A percentile compares a stretch with the other conserved stretches of the same genome.
These are phyloP conservation scores for Ephydatia muelleri DNA, from an alignment of 37 sponge, comb jelly and placozoan species.

Conservation along the genomic window DNA sequence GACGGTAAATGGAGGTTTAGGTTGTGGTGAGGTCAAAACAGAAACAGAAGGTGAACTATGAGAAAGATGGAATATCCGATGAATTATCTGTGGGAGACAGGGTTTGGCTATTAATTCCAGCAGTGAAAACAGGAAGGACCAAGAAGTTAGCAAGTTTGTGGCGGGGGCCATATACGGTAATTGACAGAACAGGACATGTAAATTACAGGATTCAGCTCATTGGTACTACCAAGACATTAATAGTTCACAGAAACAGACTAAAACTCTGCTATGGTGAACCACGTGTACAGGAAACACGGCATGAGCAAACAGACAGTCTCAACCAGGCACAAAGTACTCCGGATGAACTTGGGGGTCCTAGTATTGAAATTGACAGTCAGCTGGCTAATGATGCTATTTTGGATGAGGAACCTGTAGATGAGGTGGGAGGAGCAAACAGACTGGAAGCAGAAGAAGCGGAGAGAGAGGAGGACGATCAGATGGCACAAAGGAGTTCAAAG, in stretches of 20 bases:
- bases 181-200: background rate
- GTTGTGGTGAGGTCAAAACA: background rate
- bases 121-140: slow-evolving; percentile 28
- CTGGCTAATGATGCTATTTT: too few relatives aligned
- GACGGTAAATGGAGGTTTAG: slow-evolving; percentile 19
- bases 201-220: slow-evolving; percentile 10
- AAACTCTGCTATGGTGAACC: slow-evolving; percentile 16
- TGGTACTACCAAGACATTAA: slow-evolving; percentile 8
- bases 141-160: slow-evolving; percentile 14
- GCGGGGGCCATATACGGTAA: slow-evolving; percentile 26
- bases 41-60: slow-evolving; percentile 3
- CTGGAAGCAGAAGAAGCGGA: too few relatives aligned
- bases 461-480: too few relatives aligned
- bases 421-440: too few relatives aligned
- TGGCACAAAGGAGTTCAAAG: too few relatives aligned
- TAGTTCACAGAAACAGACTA: slow-evolving; percentile 18
- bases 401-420: too few relatives aligned
- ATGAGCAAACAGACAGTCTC: too few relatives aligned
- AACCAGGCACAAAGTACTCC: too few relatives aligned
- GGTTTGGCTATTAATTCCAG: slow-evolving; percentile 21
- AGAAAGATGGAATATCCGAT: background rate
- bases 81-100: slow-evolving; percentile 4
- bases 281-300: background rate
- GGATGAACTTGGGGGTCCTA: too few relatives aligned
- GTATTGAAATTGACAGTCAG: too few relatives aligned